Base-by-base conservation (phyloP, 2,888 invertebrate genomes). In the Petrolisthes manimaculis region DNA sequence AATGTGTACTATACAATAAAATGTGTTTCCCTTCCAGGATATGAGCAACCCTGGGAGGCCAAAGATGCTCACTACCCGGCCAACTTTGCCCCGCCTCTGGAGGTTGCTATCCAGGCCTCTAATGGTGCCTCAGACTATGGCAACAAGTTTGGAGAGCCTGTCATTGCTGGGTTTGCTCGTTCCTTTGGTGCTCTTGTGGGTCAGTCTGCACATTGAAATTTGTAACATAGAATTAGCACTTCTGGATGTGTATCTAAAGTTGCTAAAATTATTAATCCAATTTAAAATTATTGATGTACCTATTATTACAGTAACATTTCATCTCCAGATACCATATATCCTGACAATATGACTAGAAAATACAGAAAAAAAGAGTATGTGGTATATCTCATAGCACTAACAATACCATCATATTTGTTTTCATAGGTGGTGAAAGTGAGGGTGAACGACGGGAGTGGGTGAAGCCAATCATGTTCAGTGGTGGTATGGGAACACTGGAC, bases 401-500 rank as follows among this genome's bases (percentile, higher is more conserved):
- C 37, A 37, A 37, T 37, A 37, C 37, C 37, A 37, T 37, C 37
- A 37, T 37, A 37, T 37, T 37, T 37, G 37, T 37, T 37, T 37
- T 37, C 37, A 37, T 37, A 37, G 37, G 37, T 37, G 37, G 37
- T 37, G 37, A 37, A 37, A 37, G 37, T 37, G 37, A 91, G 75
- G 95, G 95, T 21, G 94, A 95, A 91, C 94, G 98, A 87, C 95
- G 96, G 86, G 99, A 99, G 93, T 99, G 97, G 94, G 96, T 99
- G 14, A 99, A 99, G 92, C 99, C 99, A 0, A 99, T 99, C 89
- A 99, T 99, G 99, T 99, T 99, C 92, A 98, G 98, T 92, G 99
- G 97, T 80, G 99, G 99, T 54, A 95, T 99, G 90, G 99, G 99
- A 3, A 96, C 96, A 85, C 96, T 99, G 95, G 97, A 97, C 90